Conservation (phyloP, 2,113 vertebrate genomes). For the Ictidomys tridecemlineatus region DNA sequence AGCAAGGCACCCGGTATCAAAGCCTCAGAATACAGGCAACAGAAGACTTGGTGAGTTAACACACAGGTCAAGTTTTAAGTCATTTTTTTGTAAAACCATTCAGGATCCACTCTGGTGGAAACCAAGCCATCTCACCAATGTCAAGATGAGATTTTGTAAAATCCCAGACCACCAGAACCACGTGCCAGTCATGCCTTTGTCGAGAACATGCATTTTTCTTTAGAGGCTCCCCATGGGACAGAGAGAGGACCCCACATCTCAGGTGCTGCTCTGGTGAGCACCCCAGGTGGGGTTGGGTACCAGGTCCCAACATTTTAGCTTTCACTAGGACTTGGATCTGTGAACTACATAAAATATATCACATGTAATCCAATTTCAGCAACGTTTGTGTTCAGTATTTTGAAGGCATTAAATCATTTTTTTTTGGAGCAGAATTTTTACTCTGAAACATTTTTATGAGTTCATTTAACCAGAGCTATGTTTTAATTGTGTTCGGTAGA, state of each 20-base stretch:
- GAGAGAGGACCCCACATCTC: neutral
- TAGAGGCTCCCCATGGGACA: neutral
- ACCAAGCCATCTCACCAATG: too few species aligned
- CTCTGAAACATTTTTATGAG: neutral
- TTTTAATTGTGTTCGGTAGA: neutral
- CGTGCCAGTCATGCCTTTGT: neutral
- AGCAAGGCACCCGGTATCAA: neutral
- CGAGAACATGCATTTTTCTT: neutral
- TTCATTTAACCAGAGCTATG: neutral
- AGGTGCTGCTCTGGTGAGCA: neutral
- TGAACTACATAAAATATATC: neutral
- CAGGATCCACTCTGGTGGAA: neutral
- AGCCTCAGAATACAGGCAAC: neutral
- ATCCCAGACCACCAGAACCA: neutral
- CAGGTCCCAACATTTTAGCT: neutral
- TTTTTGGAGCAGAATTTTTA: conserved; percentile 5
- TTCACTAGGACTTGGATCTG: neutral
- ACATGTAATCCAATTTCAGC: neutral
- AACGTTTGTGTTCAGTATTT: neutral
- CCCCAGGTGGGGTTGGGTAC: neutral
- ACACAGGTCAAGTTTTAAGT: neutral
- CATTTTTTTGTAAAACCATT: neutral
- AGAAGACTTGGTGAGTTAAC: neutral
- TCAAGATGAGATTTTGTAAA: neutral
- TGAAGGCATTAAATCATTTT: neutral